phyloP scores from a whole-genome alignment of 2,888 invertebrate genomes.

The Adelphocoris suturalis region DNA sequence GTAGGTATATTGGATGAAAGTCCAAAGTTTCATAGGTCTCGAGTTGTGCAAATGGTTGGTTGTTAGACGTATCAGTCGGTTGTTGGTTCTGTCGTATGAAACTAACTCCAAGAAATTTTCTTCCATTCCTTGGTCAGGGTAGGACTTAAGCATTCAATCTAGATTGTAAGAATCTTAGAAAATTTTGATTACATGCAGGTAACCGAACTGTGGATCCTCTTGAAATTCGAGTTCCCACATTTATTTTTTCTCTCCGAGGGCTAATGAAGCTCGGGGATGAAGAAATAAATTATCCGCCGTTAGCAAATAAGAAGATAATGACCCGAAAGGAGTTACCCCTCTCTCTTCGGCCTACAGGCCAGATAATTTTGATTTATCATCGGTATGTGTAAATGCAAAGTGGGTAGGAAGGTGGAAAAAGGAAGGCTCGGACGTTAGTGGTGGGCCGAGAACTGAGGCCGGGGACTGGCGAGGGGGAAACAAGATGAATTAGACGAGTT shows the following conservation, averaged over 20 bases:
- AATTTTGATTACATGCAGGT: background rate
- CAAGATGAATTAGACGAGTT: slow-evolving; percentile 72
- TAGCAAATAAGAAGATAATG: slow-evolving; percentile 71
- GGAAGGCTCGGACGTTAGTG: slow-evolving; percentile 51
- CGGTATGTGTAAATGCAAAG: slow-evolving; percentile 70
- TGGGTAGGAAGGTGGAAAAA: slow-evolving; percentile 59
- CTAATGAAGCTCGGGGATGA: slow-evolving; percentile 69
- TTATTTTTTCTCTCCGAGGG: slow-evolving; percentile 15
- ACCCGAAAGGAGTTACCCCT: slow-evolving; percentile 57
- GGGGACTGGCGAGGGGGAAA: slow-evolving; percentile 44
- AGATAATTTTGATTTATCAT: slow-evolving; percentile 69
- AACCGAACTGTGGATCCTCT: slow-evolving; percentile 11
- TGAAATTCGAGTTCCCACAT: slow-evolving; percentile 48
- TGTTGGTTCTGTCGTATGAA: too few relatives aligned
- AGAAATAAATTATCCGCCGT: slow-evolving; percentile 67
- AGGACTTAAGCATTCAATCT: too few relatives aligned
- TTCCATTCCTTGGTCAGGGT: too few relatives aligned
- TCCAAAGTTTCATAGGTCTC: too few relatives aligned
- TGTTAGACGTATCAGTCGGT: too few relatives aligned
- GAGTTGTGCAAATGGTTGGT: too few relatives aligned
- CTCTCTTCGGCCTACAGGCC: slow-evolving; percentile 56
- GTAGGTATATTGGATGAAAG: too few relatives aligned
- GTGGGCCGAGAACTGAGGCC: slow-evolving; percentile 48
- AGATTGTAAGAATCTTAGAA: background rate
- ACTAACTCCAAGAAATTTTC: too few relatives aligned